phyloP scores from a whole-genome alignment of 2,888 invertebrate species.

The Boloria selene region DNA sequence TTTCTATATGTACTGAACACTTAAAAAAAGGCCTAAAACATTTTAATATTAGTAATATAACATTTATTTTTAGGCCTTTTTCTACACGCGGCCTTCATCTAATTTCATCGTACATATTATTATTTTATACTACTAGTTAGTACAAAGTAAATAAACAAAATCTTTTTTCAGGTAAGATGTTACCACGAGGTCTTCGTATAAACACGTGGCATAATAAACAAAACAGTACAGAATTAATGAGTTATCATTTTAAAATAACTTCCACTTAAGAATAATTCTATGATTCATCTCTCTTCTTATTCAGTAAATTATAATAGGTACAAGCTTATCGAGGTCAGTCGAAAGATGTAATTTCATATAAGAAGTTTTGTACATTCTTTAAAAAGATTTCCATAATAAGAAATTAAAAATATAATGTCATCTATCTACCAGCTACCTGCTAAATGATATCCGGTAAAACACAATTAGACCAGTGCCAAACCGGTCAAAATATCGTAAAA shows the following conservation, averaged over 20 bases:
- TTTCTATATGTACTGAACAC: too few relatives aligned
- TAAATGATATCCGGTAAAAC: too few relatives aligned
- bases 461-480: too few relatives aligned
- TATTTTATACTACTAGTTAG: conserved; percentile 23
- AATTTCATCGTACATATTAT: conserved; percentile 21
- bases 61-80: too few relatives aligned
- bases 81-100: conserved; percentile 25
- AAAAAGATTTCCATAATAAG: too few relatives aligned
- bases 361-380: too few relatives aligned
- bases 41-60: too few relatives aligned
- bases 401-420: too few relatives aligned
- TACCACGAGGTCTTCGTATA: conserved; percentile 14
- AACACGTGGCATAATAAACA: conserved; percentile 11
- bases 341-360: background rate
- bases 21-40: too few relatives aligned
- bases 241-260: background rate
- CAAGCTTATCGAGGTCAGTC: background rate
- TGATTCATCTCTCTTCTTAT: too few relatives aligned
- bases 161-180: conserved; percentile 21
- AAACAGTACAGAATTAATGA: background rate
- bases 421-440: too few relatives aligned
- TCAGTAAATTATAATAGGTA: background rate
- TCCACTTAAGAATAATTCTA: background rate
- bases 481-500: too few relatives aligned
- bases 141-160: conserved; percentile 16